Evolutionary conservation across 2,888 invertebrate species (phyloP).

Genomic region (Galeopsomyia nigrocyanea): DNA sequence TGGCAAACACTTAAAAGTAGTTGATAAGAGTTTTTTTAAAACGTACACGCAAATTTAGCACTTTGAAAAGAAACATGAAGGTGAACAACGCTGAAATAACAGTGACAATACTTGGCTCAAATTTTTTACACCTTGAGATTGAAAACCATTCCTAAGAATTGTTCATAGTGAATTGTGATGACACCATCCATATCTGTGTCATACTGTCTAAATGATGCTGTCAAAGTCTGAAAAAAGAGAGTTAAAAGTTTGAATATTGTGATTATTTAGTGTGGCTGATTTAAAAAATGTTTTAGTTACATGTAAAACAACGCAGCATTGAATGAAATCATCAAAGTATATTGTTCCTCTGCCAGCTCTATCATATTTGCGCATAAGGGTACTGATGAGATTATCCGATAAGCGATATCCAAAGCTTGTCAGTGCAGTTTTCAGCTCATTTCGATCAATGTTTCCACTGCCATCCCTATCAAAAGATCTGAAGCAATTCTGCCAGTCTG

Average conservation of each 20-base stretch:
- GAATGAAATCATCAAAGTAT: constrained; percentile 98
- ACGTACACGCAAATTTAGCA: neutral
- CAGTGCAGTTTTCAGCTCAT: constrained; percentile 91
- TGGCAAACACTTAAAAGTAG: constrained; percentile 34
- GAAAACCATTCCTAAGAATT: constrained; percentile 93
- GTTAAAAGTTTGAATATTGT: constrained; percentile 18
- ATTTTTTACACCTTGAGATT: constrained; percentile 77
- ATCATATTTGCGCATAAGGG: constrained; percentile 93
- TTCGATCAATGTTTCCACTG: constrained; percentile 91
- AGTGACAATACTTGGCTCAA: constrained; percentile 1
- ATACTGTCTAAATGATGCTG: constrained; percentile 86
- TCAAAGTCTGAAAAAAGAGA: constrained; percentile 80
- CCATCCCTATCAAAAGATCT: constrained; percentile 93
- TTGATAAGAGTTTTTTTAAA: no score
- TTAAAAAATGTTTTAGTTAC: constrained; percentile 74
- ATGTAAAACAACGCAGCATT: constrained; percentile 93
- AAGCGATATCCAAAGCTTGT: constrained; percentile 91
- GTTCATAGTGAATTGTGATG: constrained; percentile 95
- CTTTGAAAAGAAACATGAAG: constrained; percentile 20
- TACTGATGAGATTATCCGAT: constrained; percentile 84
- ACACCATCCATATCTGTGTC: constrained; percentile 96
- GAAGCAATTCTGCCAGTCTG: constrained; percentile 98
- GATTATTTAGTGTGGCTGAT: constrained; percentile 11
- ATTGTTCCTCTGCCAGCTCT: constrained; percentile 91
- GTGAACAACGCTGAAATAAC: constrained; percentile 1